A percentile compares a stretch with the other conserved stretches of the same genome.
phyloP scores from a whole-genome alignment of 2,113 vertebrate species.

The Ovibos moschatus region DNA sequence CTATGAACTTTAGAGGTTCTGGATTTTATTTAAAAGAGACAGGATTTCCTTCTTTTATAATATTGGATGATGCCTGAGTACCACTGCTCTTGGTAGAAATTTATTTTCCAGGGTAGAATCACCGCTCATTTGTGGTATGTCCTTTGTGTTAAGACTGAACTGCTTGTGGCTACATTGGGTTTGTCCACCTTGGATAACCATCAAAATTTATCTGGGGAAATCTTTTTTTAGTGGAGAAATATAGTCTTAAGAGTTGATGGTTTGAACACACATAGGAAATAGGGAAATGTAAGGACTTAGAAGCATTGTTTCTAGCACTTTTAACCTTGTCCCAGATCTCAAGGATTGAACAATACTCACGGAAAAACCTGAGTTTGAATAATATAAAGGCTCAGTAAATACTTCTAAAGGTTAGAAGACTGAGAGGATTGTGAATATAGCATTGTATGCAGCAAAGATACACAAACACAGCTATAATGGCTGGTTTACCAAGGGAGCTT shows the following conservation, averaged over 20 bases:
- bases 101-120: not conserved
- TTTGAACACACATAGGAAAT: not conserved
- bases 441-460: not conserved
- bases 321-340: not conserved
- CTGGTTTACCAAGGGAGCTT: not conserved
- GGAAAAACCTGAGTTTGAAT: not conserved
- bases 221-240: not conserved
- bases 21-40: not conserved
- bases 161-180: not conserved
- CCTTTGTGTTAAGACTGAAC: not conserved
- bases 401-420: not conserved
- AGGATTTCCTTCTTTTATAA: conserved; percentile 16
- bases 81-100: not conserved
- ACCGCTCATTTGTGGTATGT: not conserved
- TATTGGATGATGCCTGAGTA: not conserved
- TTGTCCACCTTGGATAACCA: not conserved
- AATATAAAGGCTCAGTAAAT: not conserved
- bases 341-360: not conserved
- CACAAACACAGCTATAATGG: not conserved
- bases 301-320: not conserved
- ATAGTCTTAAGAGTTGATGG: not conserved
- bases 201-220: not conserved
- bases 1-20: not conserved
- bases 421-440: not conserved
- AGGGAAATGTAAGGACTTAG: not conserved